A percentile compares a stretch with the other conserved stretches of the same genome.
Evolutionary conservation across 2,888 invertebrate species (phyloP).

Genomic region (Heliconius cydno): DNA sequence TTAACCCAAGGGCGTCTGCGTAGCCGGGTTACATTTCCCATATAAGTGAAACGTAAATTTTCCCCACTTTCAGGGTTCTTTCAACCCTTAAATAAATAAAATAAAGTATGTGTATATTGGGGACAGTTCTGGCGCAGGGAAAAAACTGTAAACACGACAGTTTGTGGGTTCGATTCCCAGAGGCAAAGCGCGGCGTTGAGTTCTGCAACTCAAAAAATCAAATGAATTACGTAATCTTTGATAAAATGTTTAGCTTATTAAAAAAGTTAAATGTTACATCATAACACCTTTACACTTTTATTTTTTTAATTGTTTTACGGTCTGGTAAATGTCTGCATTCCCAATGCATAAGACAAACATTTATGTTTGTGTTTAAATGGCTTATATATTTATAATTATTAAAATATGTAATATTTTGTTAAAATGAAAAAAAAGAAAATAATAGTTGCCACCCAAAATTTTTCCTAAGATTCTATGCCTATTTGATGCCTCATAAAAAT

Average conservation of each 20-base stretch:
- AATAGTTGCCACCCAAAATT: too few species aligned
- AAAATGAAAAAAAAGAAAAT: too few species aligned
- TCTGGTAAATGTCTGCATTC: background rate
- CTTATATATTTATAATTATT: background rate
- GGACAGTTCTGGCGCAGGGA: too few species aligned
- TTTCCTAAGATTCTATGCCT: too few species aligned
- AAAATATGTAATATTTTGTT: background rate
- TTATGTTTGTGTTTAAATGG: too few species aligned
- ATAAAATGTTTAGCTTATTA: background rate
- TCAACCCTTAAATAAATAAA: background rate
- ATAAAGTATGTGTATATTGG: background rate
- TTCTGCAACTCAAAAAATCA: too few species aligned
- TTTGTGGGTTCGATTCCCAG: too few species aligned
- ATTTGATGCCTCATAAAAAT: too few species aligned
- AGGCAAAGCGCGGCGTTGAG: too few species aligned
- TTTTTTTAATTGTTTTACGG: conserved; percentile 11
- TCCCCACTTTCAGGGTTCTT: background rate
- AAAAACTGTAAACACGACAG: too few species aligned
- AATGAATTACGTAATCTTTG: background rate
- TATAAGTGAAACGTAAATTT: conserved; percentile 12
- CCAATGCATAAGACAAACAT: background rate
- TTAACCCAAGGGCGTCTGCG: conserved; percentile 16
- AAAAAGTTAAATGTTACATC: background rate
- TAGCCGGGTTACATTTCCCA: conserved; percentile 6
- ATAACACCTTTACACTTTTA: background rate